A percentile compares a stretch with the other conserved stretches of the same genome.
These are phyloP conservation scores for Porphyrio hochstetteri DNA, from an alignment of 2,113 vertebrate species.

Conservation along the genomic window DNA sequence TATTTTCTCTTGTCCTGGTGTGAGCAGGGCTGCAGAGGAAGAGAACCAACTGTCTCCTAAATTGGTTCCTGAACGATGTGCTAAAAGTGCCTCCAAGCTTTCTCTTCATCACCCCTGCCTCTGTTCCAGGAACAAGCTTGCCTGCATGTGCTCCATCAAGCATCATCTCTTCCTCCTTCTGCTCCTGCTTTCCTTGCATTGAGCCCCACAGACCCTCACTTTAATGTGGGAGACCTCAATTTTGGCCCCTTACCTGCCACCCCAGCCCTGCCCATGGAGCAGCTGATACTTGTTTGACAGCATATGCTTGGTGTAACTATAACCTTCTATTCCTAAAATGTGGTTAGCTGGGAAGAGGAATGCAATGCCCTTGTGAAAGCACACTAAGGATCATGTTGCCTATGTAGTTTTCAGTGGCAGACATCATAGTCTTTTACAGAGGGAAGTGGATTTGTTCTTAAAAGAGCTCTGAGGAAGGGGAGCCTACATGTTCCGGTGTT, in stretches of 20 bases:
- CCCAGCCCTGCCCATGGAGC: not conserved
- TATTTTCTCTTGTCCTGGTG: not conserved
- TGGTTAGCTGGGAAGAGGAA: not conserved
- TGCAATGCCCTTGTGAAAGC: not conserved
- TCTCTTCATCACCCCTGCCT: not conserved
- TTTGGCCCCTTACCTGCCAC: not conserved
- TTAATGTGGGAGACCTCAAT: fast-evolving
- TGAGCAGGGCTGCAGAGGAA: not conserved
- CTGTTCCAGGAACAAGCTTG: not conserved
- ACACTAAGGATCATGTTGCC: not conserved
- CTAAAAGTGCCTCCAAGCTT: not conserved
- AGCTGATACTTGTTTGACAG: not conserved
- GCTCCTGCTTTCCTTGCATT: not conserved
- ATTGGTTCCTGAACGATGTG: not conserved
- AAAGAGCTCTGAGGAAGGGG: not conserved
- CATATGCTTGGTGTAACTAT: not conserved
- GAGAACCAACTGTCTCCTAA: not conserved
- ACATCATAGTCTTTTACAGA: not conserved
- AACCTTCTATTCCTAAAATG: not conserved
- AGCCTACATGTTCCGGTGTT: not conserved
- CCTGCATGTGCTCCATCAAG: not conserved
- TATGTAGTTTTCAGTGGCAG: not conserved
- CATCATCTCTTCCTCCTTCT: not conserved
- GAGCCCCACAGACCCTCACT: not conserved
- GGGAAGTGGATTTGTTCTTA: slow-evolving; percentile 1